Percentiles rank a stretch among this genome's conserved stretches.
These are phyloP conservation scores for Diloba caeruleocephala DNA, from an alignment of 2,888 invertebrate genomes.

Conservation along the genomic window DNA sequence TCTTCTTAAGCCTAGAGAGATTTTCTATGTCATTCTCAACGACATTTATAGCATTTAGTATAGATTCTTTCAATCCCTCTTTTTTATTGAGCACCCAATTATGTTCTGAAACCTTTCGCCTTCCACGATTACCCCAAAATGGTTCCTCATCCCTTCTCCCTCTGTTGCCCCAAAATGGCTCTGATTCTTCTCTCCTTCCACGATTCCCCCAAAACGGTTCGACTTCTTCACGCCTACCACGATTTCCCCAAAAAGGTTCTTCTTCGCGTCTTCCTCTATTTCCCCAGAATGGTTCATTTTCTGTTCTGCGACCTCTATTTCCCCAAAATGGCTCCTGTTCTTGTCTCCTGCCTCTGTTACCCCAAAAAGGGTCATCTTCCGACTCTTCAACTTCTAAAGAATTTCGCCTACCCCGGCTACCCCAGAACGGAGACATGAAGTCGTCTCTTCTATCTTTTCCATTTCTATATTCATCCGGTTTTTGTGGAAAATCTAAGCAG, in stretches of 20 bases:
- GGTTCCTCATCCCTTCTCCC: slow-evolving; percentile 73
- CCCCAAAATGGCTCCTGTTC: slow-evolving; percentile 72
- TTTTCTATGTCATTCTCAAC: slow-evolving; percentile 70
- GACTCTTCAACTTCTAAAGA: slow-evolving; percentile 40
- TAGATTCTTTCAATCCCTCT: slow-evolving; percentile 67
- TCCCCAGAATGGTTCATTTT: slow-evolving; percentile 70
- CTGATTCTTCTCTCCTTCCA: slow-evolving; percentile 61
- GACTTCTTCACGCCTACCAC: slow-evolving; percentile 72
- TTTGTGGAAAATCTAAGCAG: slow-evolving; percentile 37
- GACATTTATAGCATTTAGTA: slow-evolving; percentile 66
- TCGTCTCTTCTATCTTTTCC: slow-evolving; percentile 62
- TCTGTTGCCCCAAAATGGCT: slow-evolving; percentile 71
- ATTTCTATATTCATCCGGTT: slow-evolving; percentile 40
- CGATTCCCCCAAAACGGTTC: slow-evolving; percentile 73
- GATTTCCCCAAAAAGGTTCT: slow-evolving; percentile 85
- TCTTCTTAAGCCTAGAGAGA: slow-evolving; percentile 65
- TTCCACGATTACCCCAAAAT: slow-evolving; percentile 85
- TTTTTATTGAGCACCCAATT: slow-evolving; percentile 67
- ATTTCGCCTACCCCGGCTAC: slow-evolving; percentile 48
- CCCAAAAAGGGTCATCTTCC: slow-evolving; percentile 71
- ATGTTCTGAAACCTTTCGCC: slow-evolving; percentile 60
- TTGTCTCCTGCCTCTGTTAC: slow-evolving; percentile 68
- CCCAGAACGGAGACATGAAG: slow-evolving; percentile 60
- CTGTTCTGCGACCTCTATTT: slow-evolving; percentile 66
- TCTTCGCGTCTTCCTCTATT: slow-evolving; percentile 74